phyloP scores from a whole-genome alignment of 2,113 vertebrate species.

The Bubo blakistoni region DNA sequence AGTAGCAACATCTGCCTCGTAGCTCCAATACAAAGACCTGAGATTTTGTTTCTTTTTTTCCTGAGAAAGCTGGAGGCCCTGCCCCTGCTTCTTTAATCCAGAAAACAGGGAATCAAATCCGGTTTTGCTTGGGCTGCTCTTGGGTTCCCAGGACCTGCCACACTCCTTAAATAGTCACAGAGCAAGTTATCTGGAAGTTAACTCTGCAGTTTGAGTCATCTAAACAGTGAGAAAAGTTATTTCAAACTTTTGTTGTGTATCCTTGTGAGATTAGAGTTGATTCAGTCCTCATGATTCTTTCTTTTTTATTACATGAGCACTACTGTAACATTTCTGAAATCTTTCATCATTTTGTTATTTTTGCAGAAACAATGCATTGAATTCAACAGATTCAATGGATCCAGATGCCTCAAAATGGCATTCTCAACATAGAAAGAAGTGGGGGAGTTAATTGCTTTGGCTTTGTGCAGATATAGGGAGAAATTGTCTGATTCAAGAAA shows the following conservation, averaged over 20 bases:
- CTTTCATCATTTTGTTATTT: not conserved
- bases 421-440: not conserved
- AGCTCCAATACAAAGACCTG: not conserved
- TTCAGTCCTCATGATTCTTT: not conserved
- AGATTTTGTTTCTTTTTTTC: not conserved
- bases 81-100: not conserved
- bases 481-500: not conserved
- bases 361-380: not conserved
- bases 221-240: not conserved
- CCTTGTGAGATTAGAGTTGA: not conserved
- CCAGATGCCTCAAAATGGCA: not conserved
- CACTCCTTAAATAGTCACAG: not conserved
- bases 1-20: not conserved
- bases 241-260: not conserved
- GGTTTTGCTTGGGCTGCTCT: not conserved
- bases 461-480: not conserved
- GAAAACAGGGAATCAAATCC: not conserved
- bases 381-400: not conserved
- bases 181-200: not conserved
- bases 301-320: not conserved
- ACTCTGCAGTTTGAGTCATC: not conserved
- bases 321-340: not conserved
- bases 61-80: not conserved
- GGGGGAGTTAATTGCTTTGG: not conserved
- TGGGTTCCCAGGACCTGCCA: fast-evolving